Evolutionary conservation across 2,797 vertebrate species (phyloP).

Genomic region (Gymnopithys bicolor): DNA sequence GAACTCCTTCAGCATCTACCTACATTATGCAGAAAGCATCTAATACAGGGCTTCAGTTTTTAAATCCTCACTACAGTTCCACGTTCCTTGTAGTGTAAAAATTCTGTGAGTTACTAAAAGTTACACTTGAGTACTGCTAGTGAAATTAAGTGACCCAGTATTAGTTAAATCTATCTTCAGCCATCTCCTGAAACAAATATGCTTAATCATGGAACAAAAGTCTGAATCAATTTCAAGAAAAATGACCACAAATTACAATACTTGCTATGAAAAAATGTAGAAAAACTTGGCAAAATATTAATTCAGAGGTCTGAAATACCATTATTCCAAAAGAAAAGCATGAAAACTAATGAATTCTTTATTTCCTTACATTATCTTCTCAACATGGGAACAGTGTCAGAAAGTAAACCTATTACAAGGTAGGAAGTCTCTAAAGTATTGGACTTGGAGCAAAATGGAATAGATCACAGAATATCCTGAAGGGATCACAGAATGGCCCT

Average conservation of each 20-base stretch:
- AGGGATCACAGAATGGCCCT: background rate
- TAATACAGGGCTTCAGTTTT: background rate
- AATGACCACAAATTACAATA: background rate
- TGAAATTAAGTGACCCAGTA: background rate
- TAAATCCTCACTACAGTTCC: background rate
- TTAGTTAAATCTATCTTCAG: background rate
- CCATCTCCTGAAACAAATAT: background rate
- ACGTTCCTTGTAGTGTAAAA: fast-evolving
- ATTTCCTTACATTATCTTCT: background rate
- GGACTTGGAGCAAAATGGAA: background rate
- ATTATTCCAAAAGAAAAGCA: background rate
- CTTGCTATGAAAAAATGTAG: background rate
- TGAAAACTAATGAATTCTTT: background rate
- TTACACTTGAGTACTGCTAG: background rate
- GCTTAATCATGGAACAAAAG: background rate
- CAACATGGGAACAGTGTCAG: background rate
- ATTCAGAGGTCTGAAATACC: background rate
- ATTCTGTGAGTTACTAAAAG: background rate
- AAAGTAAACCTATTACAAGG: background rate
- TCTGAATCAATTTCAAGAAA: background rate
- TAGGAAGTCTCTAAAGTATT: background rate
- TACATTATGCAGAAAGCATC: fast-evolving
- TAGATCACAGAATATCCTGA: background rate
- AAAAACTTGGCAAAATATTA: background rate
- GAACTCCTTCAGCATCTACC: background rate